Evolutionary conservation across 2,888 invertebrate genomes (phyloP).

Genomic region (Aporophyla nigra): DNA sequence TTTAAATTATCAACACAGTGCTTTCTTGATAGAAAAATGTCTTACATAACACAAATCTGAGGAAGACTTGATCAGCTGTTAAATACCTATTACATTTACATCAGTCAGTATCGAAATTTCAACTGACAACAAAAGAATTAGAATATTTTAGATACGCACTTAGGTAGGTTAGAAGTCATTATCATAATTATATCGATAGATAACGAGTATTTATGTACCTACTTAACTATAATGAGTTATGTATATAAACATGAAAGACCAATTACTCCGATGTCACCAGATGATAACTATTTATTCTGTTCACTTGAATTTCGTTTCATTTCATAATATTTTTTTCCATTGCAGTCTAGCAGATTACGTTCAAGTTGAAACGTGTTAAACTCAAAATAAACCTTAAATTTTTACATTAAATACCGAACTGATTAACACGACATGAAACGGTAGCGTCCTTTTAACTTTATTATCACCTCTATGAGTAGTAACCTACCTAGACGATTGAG

Average conservation of each 20-base stretch:
- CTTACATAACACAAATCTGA: not conserved
- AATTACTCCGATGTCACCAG: conserved; percentile 23
- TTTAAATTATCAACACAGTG: not conserved
- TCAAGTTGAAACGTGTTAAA: not conserved
- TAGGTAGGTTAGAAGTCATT: not conserved
- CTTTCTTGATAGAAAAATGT: not conserved
- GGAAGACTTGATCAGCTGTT: not conserved
- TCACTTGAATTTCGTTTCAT: conserved; percentile 17
- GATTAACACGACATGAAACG: conserved; percentile 28
- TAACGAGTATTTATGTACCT: conserved; percentile 27
- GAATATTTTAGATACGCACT: conserved; percentile 26
- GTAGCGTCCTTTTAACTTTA: conserved; percentile 41
- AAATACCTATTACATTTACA: not conserved
- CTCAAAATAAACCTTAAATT: conserved; percentile 19
- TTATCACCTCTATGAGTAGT: conserved; percentile 44
- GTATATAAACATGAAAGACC: conserved; percentile 32
- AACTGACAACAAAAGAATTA: conserved; percentile 10
- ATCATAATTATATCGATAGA: conserved; percentile 20
- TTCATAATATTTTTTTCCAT: conserved; percentile 22
- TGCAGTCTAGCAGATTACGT: not conserved
- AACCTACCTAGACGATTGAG: not conserved
- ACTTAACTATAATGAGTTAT: conserved; percentile 1
- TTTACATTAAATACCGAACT: conserved; percentile 17
- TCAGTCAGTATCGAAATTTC: not conserved
- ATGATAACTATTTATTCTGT: conserved; percentile 7